A percentile compares a stretch with the other conserved stretches of the same genome.
Conservation (phyloP, 1,140 invertebrate species). For the Leptopilina boulardi region DNA sequence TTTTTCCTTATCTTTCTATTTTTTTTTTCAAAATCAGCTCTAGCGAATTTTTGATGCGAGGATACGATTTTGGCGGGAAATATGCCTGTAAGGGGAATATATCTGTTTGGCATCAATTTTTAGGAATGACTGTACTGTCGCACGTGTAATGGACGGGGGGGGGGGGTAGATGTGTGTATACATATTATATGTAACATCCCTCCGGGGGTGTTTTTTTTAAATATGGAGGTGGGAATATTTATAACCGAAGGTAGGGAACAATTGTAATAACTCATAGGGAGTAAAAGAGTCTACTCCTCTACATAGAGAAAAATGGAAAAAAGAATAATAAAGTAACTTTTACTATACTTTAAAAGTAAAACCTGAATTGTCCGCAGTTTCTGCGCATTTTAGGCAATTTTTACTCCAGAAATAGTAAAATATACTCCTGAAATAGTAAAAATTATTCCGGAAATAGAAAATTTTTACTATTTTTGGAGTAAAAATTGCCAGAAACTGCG, state of each 20-base stretch:
- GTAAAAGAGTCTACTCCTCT: no score
- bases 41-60: slow-evolving; percentile 35
- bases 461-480: no score
- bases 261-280: slow-evolving; percentile 60
- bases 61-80: slow-evolving; percentile 32
- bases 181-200: slow-evolving; percentile 57
- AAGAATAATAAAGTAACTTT: no score
- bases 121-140: slow-evolving; percentile 56
- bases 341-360: no score
- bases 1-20: neutral
- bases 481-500: no score
- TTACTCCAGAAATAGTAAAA: no score
- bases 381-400: no score
- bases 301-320: slow-evolving; percentile 42
- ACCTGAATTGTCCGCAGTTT: no score
- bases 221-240: slow-evolving; percentile 55
- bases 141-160: no score
- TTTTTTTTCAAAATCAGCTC: neutral
- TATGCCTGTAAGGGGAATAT: neutral
- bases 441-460: no score
- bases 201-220: slow-evolving; percentile 48
- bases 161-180: slow-evolving; percentile 58
- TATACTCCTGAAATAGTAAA: no score
- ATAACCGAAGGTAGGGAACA: slow-evolving; percentile 59
- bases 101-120: slow-evolving; percentile 36